Evolutionary conservation across 2,113 vertebrate genomes (phyloP).

Genomic region (Salvelinus namaycush): DNA sequence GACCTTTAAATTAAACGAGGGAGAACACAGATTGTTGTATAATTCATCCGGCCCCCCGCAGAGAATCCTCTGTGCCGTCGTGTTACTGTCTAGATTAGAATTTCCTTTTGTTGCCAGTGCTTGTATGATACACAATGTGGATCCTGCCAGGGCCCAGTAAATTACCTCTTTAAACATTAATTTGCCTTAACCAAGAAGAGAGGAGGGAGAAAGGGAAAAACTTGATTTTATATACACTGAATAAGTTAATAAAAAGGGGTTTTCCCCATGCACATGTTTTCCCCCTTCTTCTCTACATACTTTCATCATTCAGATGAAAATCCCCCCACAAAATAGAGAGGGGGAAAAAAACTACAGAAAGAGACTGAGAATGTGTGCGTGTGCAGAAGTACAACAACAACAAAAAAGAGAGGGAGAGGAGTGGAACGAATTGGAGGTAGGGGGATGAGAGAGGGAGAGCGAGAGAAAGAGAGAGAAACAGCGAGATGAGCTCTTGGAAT

Average conservation of each 20-base stretch:
- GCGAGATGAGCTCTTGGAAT: slow-evolving; percentile 68
- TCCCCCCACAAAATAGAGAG: slow-evolving; percentile 43
- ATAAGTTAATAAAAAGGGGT: slow-evolving; percentile 79
- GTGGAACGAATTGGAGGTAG: slow-evolving; percentile 50
- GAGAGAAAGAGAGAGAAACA: slow-evolving; percentile 41
- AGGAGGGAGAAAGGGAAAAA: slow-evolving; percentile 36
- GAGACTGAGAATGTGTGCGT: slow-evolving; percentile 69
- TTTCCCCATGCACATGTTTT: slow-evolving; percentile 58
- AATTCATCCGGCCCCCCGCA: slow-evolving; percentile 75
- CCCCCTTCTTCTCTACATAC: slow-evolving; percentile 51
- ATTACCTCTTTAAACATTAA: slow-evolving; percentile 83
- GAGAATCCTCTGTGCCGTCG: slow-evolving; percentile 64
- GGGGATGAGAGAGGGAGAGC: slow-evolving; percentile 23
- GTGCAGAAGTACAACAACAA: slow-evolving; percentile 77
- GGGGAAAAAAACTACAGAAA: slow-evolving; percentile 18
- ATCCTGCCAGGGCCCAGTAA: slow-evolving; percentile 74
- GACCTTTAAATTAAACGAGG: slow-evolving; percentile 77
- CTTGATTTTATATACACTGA: slow-evolving; percentile 80
- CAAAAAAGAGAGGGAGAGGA: slow-evolving; percentile 56
- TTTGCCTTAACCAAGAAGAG: slow-evolving; percentile 76
- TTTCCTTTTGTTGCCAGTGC: slow-evolving; percentile 78
- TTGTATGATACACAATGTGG: slow-evolving; percentile 76
- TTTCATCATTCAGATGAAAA: slow-evolving; percentile 64
- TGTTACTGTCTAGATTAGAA: slow-evolving; percentile 76
- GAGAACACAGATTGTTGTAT: slow-evolving; percentile 78